A percentile compares a stretch with the other conserved stretches of the same genome.
Conservation (phyloP, 2,113 vertebrate genomes). For the Gorilla gorilla region DNA sequence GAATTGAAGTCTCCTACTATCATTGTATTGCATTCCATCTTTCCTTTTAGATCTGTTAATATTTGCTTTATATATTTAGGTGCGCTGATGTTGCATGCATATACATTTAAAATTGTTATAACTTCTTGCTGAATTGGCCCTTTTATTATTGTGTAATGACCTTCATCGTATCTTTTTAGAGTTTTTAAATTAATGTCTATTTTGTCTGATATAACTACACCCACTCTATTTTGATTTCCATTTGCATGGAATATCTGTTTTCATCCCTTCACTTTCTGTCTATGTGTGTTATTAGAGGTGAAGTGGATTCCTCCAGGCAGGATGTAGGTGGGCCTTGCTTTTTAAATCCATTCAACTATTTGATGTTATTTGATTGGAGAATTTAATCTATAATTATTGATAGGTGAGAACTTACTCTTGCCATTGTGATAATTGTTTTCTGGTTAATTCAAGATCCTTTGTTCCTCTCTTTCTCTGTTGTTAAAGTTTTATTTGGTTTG, state of each 20-base stretch:
- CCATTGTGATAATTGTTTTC: neutral
- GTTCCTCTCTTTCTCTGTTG: neutral
- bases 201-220: neutral
- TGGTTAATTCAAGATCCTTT: neutral
- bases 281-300: neutral
- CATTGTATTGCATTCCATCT: neutral
- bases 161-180: neutral
- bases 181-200: neutral
- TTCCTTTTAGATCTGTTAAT: neutral
- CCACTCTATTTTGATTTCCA: neutral
- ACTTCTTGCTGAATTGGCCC: neutral
- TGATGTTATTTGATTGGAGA: neutral
- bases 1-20: neutral
- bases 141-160: neutral
- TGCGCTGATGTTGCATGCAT: neutral
- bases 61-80: neutral
- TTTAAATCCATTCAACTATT: neutral
- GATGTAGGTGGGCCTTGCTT: neutral
- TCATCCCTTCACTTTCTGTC: neutral
- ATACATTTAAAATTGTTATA: neutral
- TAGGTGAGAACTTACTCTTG: neutral
- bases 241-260: neutral
- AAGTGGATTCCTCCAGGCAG: neutral
- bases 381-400: neutral
- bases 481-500: neutral